phyloP scores from a whole-genome alignment of 1,140 invertebrate species.

The Zaprionus camerounensis region DNA sequence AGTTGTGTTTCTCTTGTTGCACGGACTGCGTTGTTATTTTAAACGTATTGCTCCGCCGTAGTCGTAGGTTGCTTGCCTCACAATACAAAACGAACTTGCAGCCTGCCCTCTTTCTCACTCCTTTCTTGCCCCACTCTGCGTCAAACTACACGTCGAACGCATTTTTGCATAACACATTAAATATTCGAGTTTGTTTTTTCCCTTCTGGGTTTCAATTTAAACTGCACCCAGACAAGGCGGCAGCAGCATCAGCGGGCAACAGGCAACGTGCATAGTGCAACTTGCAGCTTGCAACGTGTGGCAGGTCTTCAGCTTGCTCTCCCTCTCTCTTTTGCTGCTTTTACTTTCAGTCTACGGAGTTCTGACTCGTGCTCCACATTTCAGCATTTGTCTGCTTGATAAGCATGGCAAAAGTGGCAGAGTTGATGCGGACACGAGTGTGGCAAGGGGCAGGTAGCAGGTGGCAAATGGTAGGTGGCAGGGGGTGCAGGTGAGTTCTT shows the following conservation, averaged over 20 bases:
- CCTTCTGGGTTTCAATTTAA: conserved; percentile 77
- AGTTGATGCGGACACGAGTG: neutral
- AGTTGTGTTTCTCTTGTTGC: conserved; percentile 42
- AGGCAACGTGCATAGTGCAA: conserved; percentile 16
- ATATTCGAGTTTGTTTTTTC: conserved; percentile 77
- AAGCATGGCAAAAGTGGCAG: conserved; percentile 1
- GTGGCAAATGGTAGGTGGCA: conserved; percentile 13
- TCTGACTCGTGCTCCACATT: conserved; percentile 58
- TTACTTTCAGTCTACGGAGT: conserved; percentile 61
- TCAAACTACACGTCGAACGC: conserved; percentile 51
- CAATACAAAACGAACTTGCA: neutral
- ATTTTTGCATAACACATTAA: conserved; percentile 82
- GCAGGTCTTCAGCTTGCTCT: conserved; percentile 53
- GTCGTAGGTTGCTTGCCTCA: conserved; percentile 2
- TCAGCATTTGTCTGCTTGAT: conserved; percentile 69
- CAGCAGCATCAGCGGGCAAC: conserved; percentile 49
- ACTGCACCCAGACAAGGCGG: conserved; percentile 58
- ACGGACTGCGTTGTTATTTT: conserved; percentile 73
- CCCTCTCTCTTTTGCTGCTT: conserved; percentile 44
- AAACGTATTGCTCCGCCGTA: conserved; percentile 66
- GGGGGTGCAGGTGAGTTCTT: neutral
- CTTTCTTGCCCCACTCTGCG: too few relatives aligned
- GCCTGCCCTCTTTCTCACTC: neutral
- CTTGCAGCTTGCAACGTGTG: neutral
- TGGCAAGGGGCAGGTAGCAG: conserved; percentile 15